A percentile compares a stretch with the other conserved stretches of the same genome.
These are phyloP conservation scores for Vireo griseus DNA, from an alignment of 2,797 vertebrate genomes.

Conservation along the genomic window DNA sequence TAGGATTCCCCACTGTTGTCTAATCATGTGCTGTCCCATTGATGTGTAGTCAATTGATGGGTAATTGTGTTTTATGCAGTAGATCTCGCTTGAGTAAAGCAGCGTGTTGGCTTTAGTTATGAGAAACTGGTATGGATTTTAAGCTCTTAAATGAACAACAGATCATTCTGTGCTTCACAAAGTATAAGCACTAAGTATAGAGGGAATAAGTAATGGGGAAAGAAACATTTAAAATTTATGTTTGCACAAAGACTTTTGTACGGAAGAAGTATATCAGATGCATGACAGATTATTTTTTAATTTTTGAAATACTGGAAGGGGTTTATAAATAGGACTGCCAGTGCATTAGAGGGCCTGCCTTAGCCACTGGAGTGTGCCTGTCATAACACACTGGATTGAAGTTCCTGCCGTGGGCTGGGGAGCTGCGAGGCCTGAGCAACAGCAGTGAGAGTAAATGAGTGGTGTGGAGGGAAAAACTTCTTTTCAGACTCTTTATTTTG, in stretches of 20 bases:
- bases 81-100: background rate
- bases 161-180: constrained; percentile 21
- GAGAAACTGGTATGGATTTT: constrained; percentile 33
- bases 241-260: constrained; percentile 25
- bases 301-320: constrained; percentile 24
- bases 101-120: background rate
- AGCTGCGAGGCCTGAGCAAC: background rate
- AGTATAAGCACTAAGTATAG: background rate
- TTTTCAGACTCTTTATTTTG: background rate
- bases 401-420: background rate
- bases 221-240: constrained; percentile 42
- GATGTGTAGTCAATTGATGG: constrained; percentile 41
- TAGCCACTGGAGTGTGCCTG: background rate
- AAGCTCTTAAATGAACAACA: constrained; percentile 13
- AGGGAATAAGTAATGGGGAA: constrained; percentile 27
- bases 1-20: constrained; percentile 57
- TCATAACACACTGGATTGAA: background rate
- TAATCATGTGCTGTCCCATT: constrained; percentile 49
- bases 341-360: background rate
- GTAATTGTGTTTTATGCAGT: constrained; percentile 15
- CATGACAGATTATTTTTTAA: constrained; percentile 22
- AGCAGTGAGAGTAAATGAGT: background rate
- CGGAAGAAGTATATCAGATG: constrained; percentile 29
- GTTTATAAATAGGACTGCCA: background rate
- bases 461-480: background rate